phyloP scores from a whole-genome alignment of 1,140 invertebrate genomes.

The Ceratina australensis region DNA sequence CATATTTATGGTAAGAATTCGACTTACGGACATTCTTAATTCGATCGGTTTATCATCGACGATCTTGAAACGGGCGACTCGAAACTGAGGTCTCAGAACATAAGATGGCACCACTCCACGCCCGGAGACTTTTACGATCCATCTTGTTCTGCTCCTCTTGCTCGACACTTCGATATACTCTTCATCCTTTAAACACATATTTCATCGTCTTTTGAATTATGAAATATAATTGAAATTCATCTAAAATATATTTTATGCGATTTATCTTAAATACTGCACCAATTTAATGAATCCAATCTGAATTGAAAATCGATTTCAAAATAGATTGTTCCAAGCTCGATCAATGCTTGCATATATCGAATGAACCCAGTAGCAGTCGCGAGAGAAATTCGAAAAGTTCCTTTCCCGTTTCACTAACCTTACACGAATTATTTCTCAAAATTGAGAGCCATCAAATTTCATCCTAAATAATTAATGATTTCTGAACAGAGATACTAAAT shows the following conservation, averaged over 20 bases:
- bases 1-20: not conserved
- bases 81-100: constrained; percentile 10
- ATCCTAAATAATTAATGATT: too few relatives aligned
- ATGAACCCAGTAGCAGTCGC: not conserved
- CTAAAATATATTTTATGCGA: too few relatives aligned
- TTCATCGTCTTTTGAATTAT: too few relatives aligned
- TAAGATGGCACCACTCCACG: constrained; percentile 35
- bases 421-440: not conserved
- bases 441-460: too few relatives aligned
- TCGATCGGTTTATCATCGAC: not conserved
- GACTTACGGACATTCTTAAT: constrained; percentile 18
- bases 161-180: constrained; percentile 30
- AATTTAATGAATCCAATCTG: too few relatives aligned
- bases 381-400: not conserved
- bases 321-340: not conserved
- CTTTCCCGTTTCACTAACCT: not conserved
- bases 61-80: constrained; percentile 20
- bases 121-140: not conserved
- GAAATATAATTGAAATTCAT: too few relatives aligned
- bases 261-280: too few relatives aligned
- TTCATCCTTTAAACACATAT: not conserved
- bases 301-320: too few relatives aligned
- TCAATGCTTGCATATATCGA: not conserved
- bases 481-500: too few relatives aligned
- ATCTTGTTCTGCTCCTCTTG: not conserved